Base-by-base conservation (phyloP, 2,888 invertebrate genomes). In the Mythimna ferrago region DNA sequence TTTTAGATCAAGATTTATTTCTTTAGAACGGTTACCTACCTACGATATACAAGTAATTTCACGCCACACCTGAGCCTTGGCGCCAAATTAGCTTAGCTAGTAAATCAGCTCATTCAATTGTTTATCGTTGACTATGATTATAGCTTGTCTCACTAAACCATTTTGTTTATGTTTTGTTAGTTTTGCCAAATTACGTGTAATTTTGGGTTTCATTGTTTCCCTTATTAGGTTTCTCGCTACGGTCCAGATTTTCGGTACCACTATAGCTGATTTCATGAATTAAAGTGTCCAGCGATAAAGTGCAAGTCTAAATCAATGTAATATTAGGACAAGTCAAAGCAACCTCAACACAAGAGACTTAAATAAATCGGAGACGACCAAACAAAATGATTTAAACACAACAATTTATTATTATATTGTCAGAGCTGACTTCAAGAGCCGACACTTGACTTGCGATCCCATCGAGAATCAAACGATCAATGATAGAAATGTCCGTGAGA, bases 61-160 rank as follows among this genome's bases (percentile, higher is more conserved):
- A 11, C 57, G 48, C 65, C 58, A 38, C 54, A 63, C 48, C 58
- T 51, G 48, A 41, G 41, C 51, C 54, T n/a, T n/a, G 78, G 80
- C 80, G 78, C 82, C 78, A 32, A 38, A 44, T 66, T 66, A 54
- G 48, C 48, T 41, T 19, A 51, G 19, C 26, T 21, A 54, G 2
- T 19, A 68, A 68, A 72, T 72, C 77, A 72, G 51, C 71, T 67
- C n/a, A 67, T 58, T 76, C 71, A 54, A 80, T 71, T 76, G 78
- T 69, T 69, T 76, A 75, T 51, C 3, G 57, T 38, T 75, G 66
- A 58, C 7, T n/a, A 1, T 58, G 76, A 78, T 76, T 66, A 81
- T 51, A 53, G 62, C 56, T 2, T 54, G 32, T 21, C 5, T 53
- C 56, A 61, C 7, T 53, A 63, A 53, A 51, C 2, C 16, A 57